phyloP scores from a whole-genome alignment of 2,797 vertebrate species.

The Tapera naevia region DNA sequence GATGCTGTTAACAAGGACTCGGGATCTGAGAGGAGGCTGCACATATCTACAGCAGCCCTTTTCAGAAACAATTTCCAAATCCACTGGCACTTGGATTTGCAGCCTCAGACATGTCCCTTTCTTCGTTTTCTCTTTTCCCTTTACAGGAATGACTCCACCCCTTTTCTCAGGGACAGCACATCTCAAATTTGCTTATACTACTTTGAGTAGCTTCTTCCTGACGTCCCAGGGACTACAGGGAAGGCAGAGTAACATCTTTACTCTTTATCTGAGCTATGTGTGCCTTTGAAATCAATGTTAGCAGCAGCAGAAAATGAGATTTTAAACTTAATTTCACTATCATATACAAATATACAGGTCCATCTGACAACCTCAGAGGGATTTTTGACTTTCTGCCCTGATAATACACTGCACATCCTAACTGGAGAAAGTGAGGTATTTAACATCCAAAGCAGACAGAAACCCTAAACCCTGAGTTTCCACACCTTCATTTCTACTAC shows the following conservation, averaged over 20 bases:
- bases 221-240: not conserved
- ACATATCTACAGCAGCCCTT: not conserved
- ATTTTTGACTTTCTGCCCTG: constrained; percentile 1
- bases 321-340: constrained; percentile 30
- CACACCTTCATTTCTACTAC: not conserved
- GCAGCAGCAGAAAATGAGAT: not conserved
- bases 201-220: not conserved
- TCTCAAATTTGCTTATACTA: not conserved
- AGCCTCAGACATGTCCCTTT: not conserved
- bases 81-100: not conserved
- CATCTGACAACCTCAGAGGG: not conserved
- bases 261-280: not conserved
- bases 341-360: constrained; percentile 18
- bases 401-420: not conserved
- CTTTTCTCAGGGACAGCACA: not conserved
- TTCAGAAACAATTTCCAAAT: not conserved
- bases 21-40: not conserved
- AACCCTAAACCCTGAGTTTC: not conserved
- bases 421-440: not conserved
- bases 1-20: not conserved
- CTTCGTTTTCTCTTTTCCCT: not conserved
- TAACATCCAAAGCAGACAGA: not conserved
- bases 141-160: not conserved
- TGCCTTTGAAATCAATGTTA: constrained; percentile 44
- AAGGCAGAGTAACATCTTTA: not conserved